These are phyloP conservation scores for Pilophorus perplexus DNA, from an alignment of 2,888 invertebrate genomes.

Conservation along the genomic window DNA sequence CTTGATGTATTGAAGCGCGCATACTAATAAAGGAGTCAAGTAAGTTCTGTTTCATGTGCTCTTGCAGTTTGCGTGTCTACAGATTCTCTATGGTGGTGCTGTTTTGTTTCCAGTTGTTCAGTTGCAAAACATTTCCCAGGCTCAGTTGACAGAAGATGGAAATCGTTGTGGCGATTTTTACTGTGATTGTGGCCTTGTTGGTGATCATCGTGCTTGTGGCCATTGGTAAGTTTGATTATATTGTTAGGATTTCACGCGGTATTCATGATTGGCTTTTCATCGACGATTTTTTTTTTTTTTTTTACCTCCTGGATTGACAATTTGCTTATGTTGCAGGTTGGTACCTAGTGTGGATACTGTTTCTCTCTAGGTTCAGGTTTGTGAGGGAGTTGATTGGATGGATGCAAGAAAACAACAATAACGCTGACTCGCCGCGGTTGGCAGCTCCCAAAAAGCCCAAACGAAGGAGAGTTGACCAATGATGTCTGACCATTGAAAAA, in stretches of 20 bases:
- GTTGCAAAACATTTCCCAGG: too few relatives aligned
- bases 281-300: not conserved
- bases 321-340: slow-evolving; percentile 65
- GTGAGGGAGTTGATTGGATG: slow-evolving; percentile 81
- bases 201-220: slow-evolving; percentile 29
- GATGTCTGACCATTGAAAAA: too few relatives aligned
- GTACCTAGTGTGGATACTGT: slow-evolving; percentile 89
- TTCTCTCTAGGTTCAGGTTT: slow-evolving; percentile 81
- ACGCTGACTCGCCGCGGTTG: slow-evolving; percentile 54
- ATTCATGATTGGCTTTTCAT: not conserved
- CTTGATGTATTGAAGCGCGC: too few relatives aligned
- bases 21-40: too few relatives aligned
- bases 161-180: slow-evolving; percentile 24
- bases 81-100: too few relatives aligned
- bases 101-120: too few relatives aligned
- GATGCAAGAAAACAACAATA: slow-evolving; percentile 60
- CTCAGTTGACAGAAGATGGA: too few relatives aligned
- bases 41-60: too few relatives aligned
- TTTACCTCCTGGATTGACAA: not conserved
- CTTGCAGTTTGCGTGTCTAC: too few relatives aligned
- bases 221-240: slow-evolving; percentile 17
- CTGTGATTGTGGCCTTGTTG: slow-evolving; percentile 16
- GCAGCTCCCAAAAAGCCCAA: not conserved
- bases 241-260: not conserved
- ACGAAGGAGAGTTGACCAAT: not conserved